A percentile compares a stretch with the other conserved stretches of the same genome.
phyloP scores from a whole-genome alignment of 1,140 invertebrate species.

The Conus ventricosus region DNA sequence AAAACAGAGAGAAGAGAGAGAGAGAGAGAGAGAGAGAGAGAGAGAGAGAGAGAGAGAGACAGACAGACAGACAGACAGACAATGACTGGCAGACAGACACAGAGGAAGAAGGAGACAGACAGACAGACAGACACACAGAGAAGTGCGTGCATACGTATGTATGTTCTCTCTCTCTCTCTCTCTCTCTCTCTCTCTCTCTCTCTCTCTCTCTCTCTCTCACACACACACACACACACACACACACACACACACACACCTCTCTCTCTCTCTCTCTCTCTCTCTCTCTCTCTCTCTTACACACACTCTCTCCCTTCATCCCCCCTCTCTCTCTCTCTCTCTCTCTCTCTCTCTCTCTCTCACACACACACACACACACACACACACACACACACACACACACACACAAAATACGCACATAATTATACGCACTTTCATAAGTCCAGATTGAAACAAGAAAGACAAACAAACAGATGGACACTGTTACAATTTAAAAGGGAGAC shows the following conservation, averaged over 20 bases:
- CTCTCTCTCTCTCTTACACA: background rate
- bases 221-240: slow-evolving; percentile 17
- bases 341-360: too few species aligned
- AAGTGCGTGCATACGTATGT: too few species aligned
- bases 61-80: slow-evolving; percentile 21
- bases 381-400: background rate
- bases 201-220: too few species aligned
- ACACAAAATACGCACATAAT: background rate
- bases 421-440: background rate
- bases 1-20: too few species aligned
- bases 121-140: too few species aligned
- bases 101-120: too few species aligned
- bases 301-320: background rate
- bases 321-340: background rate
- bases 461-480: background rate
- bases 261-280: background rate
- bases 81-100: background rate
- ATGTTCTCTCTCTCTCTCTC: too few species aligned
- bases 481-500: too few species aligned
- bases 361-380: background rate
- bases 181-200: too few species aligned
- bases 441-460: background rate
- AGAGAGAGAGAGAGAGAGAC: too few species aligned
- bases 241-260: background rate
- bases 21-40: too few species aligned